phyloP scores from a whole-genome alignment of 1,140 invertebrate genomes.

The Plectrocnemia conspersa region DNA sequence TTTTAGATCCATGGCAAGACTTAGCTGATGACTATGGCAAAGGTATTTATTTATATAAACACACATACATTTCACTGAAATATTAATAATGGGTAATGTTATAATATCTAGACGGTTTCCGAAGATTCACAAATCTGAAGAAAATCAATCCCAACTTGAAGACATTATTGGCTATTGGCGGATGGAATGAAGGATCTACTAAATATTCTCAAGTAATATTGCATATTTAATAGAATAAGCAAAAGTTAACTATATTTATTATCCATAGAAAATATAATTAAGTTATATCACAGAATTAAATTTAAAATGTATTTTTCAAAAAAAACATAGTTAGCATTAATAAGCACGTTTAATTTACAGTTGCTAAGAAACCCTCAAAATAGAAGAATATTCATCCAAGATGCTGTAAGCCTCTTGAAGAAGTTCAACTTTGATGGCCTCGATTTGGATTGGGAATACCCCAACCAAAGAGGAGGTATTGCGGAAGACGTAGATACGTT shows the following conservation, averaged over 20 bases:
- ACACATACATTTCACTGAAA: background rate
- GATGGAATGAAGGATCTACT: conserved; percentile 71
- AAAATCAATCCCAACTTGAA: conserved; percentile 55
- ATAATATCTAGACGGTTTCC: conserved; percentile 21
- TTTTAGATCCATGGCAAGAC: conserved; percentile 63
- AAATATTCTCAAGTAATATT: conserved; percentile 57
- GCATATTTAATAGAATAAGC: too few relatives aligned
- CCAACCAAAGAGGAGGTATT: conserved; percentile 38
- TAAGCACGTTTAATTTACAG: too few relatives aligned
- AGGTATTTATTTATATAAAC: conserved; percentile 33
- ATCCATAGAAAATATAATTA: too few relatives aligned
- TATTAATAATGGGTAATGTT: background rate
- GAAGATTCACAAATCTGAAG: conserved; percentile 24
- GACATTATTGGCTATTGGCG: conserved; percentile 67
- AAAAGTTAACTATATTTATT: too few relatives aligned
- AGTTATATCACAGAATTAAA: too few relatives aligned
- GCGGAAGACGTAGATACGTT: conserved; percentile 46
- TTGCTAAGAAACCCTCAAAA: background rate
- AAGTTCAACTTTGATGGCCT: conserved; percentile 80
- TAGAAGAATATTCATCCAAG: conserved; percentile 57
- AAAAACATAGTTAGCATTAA: too few relatives aligned
- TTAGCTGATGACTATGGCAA: conserved; percentile 48
- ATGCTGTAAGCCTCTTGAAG: conserved; percentile 70
- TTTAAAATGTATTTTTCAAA: too few relatives aligned
- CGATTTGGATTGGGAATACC: conserved; percentile 89